Evolutionary conservation across 2,888 invertebrate genomes (phyloP).

Genomic region (Polydrusus cervinus): DNA sequence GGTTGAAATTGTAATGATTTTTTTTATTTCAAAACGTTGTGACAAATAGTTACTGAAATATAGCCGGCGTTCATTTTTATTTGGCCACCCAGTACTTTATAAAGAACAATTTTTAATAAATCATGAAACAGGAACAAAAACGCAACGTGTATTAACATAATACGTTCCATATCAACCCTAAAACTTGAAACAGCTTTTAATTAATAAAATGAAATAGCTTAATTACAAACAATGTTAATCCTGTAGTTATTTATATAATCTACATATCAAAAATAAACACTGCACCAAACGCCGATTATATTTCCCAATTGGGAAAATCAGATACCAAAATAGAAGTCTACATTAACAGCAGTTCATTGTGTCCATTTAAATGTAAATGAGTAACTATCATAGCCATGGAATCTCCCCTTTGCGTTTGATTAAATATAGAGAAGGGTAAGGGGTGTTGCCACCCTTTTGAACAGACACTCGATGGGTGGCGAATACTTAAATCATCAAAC

Average conservation of each 20-base stretch:
- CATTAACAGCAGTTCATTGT: constrained; percentile 66
- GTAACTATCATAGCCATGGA: constrained; percentile 59
- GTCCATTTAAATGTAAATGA: constrained; percentile 70
- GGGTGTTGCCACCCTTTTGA: constrained; percentile 55
- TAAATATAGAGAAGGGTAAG: constrained; percentile 63
- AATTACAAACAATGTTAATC: constrained; percentile 28
- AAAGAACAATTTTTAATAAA: no score
- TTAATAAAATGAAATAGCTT: constrained; percentile 28
- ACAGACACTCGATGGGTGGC: constrained; percentile 61
- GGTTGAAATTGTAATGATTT: no score
- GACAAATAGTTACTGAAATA: no score
- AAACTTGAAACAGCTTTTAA: constrained; percentile 30
- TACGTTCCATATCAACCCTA: not conserved
- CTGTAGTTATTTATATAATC: constrained; percentile 50
- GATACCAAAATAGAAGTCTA: constrained; percentile 63
- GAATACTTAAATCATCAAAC: constrained; percentile 66
- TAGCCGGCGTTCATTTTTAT: no score
- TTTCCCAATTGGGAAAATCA: constrained; percentile 62
- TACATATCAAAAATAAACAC: constrained; percentile 52
- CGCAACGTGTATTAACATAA: constrained; percentile 2
- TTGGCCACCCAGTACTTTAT: no score
- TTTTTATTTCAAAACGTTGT: no score
- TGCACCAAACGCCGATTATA: constrained; percentile 46
- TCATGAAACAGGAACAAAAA: no score
- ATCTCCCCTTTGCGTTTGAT: constrained; percentile 63